phyloP scores from a whole-genome alignment of 1,140 invertebrate species.

The Diprion similis region DNA sequence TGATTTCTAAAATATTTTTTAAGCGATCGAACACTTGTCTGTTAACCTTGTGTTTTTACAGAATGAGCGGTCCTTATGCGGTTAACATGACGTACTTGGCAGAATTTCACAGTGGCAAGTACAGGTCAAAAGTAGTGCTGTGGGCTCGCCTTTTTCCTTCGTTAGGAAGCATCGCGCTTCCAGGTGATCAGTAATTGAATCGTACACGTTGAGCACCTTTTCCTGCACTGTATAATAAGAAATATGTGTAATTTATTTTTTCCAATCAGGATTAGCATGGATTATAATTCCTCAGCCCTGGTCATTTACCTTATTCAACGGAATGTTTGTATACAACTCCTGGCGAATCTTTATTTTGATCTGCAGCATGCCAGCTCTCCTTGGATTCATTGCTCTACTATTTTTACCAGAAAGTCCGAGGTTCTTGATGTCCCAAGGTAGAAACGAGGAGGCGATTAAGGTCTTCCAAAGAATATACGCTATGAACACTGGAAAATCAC shows the following conservation, averaged over 20 bases:
- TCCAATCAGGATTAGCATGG: slow-evolving; percentile 67
- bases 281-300: slow-evolving; percentile 64
- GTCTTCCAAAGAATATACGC: slow-evolving; percentile 65
- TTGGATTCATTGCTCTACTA: slow-evolving; percentile 65
- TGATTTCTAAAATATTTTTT: slow-evolving; percentile 12
- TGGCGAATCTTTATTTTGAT: slow-evolving; percentile 77
- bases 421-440: slow-evolving; percentile 73
- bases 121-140: slow-evolving; percentile 58
- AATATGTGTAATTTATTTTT: slow-evolving; percentile 15
- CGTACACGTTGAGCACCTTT: background rate
- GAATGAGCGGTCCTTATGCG: slow-evolving; percentile 73
- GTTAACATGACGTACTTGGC: slow-evolving; percentile 71
- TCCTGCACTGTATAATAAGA: slow-evolving; percentile 13
- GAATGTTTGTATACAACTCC: slow-evolving; percentile 58
- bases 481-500: slow-evolving; percentile 65
- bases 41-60: slow-evolving; percentile 37
- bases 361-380: slow-evolving; percentile 67
- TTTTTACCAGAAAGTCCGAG: slow-evolving; percentile 80
- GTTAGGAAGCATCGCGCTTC: background rate
- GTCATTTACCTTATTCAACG: slow-evolving; percentile 6
- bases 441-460: slow-evolving; percentile 67
- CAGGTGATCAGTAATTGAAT: background rate
- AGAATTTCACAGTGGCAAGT: slow-evolving; percentile 68
- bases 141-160: background rate
- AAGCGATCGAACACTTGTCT: background rate